Percentiles rank a stretch among this genome's conserved stretches.
Evolutionary conservation across 1,140 invertebrate species (phyloP).

Genomic region (Mizuhopecten yessoensis): DNA sequence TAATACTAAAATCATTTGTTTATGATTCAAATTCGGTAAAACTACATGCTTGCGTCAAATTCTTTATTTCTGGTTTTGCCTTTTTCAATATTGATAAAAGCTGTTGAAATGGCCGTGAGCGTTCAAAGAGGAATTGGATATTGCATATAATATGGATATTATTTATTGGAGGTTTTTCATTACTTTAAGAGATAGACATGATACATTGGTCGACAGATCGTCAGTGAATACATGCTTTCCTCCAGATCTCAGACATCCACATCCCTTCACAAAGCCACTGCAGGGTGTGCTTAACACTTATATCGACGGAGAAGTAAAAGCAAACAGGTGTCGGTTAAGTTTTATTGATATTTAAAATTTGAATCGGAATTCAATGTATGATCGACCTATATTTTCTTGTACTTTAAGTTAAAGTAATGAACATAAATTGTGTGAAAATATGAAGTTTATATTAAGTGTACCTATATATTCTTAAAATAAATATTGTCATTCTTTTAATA

Average conservation of each 20-base stretch:
- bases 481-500: conserved; percentile 10
- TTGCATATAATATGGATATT: background rate
- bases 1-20: no score
- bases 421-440: background rate
- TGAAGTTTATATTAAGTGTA: background rate
- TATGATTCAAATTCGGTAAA: no score
- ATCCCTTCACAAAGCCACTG: background rate
- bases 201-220: background rate
- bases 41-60: no score
- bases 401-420: background rate
- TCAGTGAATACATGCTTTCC: no score
- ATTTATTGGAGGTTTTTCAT: background rate
- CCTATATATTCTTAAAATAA: background rate
- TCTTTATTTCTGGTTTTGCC: background rate
- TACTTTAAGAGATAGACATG: background rate
- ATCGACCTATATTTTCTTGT: background rate
- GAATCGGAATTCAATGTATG: background rate
- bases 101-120: background rate
- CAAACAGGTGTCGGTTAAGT: background rate
- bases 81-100: background rate
- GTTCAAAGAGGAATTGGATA: background rate
- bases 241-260: no score
- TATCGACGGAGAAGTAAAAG: background rate
- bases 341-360: background rate
- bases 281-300: background rate